phyloP scores from a whole-genome alignment of 2,113 vertebrate genomes.

The Triplophysa tibetana region DNA sequence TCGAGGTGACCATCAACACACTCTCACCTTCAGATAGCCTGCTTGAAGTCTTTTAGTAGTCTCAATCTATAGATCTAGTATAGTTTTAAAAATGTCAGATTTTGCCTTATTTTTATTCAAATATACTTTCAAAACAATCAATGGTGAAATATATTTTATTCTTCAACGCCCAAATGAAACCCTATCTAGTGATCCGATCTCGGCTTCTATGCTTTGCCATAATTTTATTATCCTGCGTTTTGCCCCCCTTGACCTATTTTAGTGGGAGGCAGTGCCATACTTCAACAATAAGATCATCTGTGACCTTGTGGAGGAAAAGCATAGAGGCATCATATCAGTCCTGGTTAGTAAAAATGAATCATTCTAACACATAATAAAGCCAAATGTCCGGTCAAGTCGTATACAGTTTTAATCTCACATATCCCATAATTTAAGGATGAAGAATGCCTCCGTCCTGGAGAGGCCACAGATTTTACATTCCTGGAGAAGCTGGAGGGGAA shows the following conservation, averaged over 20 bases:
- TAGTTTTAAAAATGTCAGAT: background rate
- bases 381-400: background rate
- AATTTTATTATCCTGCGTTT: background rate
- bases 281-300: slow-evolving; percentile 99
- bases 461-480: slow-evolving; percentile 90
- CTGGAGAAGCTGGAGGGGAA: slow-evolving; percentile 92
- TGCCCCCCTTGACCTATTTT: background rate
- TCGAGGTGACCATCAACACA: slow-evolving; percentile 78
- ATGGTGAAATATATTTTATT: background rate
- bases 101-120: background rate
- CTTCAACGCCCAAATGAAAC: background rate
- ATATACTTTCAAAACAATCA: background rate
- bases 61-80: no score
- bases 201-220: background rate
- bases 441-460: slow-evolving; percentile 90
- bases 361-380: background rate
- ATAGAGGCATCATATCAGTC: slow-evolving; percentile 91
- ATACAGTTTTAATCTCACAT: background rate
- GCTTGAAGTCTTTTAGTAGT: background rate
- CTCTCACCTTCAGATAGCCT: background rate
- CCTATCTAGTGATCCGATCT: no score
- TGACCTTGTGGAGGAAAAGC: slow-evolving; percentile 91
- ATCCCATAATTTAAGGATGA: slow-evolving; percentile 79
- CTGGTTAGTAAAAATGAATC: slow-evolving; percentile 78
- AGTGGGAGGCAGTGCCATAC: slow-evolving; percentile 95